A percentile compares a stretch with the other conserved stretches of the same genome.
Evolutionary conservation across 1,140 invertebrate genomes (phyloP).

Genomic region (Nymphalis io): DNA sequence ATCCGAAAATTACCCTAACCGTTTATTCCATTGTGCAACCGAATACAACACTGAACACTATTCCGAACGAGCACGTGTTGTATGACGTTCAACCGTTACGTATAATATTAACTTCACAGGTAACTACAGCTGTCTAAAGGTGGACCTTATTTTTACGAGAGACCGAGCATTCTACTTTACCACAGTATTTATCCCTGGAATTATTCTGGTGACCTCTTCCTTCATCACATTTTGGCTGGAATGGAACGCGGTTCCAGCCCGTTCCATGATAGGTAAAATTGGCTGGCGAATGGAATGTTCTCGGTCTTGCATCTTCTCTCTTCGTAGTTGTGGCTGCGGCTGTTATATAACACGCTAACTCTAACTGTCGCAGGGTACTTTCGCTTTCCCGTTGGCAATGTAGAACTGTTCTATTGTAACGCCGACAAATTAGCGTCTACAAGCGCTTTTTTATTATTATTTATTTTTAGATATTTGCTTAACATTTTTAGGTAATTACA

Average conservation of each 20-base stretch:
- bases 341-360: slow-evolving; percentile 69
- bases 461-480: slow-evolving; percentile 75
- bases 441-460: slow-evolving; percentile 47
- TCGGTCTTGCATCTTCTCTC: slow-evolving; percentile 69
- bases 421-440: slow-evolving; percentile 44
- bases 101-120: slow-evolving; percentile 82
- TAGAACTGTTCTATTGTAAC: slow-evolving; percentile 37
- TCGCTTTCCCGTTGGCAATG: slow-evolving; percentile 49
- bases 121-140: slow-evolving; percentile 94
- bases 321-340: slow-evolving; percentile 68
- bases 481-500: slow-evolving; percentile 92
- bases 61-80: slow-evolving; percentile 30
- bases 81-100: slow-evolving; percentile 54
- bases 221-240: slow-evolving; percentile 97
- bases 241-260: slow-evolving; percentile 94
- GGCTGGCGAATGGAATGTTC: slow-evolving; percentile 69
- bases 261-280: slow-evolving; percentile 91
- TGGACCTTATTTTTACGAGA: slow-evolving; percentile 89
- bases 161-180: slow-evolving; percentile 94
- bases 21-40: slow-evolving; percentile 33
- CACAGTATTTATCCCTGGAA: slow-evolving; percentile 94
- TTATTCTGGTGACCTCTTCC: slow-evolving; percentile 93
- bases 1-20: slow-evolving; percentile 46
- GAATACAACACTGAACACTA: slow-evolving; percentile 35
- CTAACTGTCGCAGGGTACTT: slow-evolving; percentile 58